Conservation (phyloP, 2,888 invertebrate species). For the Cylindroiulus punctatus region DNA sequence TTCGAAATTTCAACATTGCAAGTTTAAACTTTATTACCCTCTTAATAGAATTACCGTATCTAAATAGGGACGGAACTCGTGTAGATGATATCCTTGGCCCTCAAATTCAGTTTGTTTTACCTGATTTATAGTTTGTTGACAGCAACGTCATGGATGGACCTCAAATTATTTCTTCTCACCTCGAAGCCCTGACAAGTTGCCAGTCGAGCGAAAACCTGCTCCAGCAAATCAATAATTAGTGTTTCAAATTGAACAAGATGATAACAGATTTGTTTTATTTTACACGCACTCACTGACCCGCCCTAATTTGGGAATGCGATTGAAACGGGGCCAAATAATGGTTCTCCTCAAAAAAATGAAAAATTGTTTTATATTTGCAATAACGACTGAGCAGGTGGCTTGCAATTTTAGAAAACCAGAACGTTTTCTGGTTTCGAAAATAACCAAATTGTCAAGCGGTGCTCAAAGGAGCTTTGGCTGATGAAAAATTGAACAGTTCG, state of each 20-base stretch:
- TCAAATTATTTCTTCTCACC: constrained; percentile 32
- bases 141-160: constrained; percentile 28
- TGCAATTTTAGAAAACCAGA: neutral
- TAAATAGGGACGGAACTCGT: constrained; percentile 3
- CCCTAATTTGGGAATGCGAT: constrained; percentile 4
- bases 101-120: neutral
- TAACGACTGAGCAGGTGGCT: constrained; percentile 1
- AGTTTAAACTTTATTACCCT: neutral
- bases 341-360: neutral
- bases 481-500: neutral
- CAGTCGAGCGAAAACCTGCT: constrained; percentile 37
- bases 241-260: constrained; percentile 45
- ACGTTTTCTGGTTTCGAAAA: neutral
- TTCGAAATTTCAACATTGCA: neutral
- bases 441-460: neutral
- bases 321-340: constrained; percentile 13
- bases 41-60: neutral
- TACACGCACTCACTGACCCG: constrained; percentile 20
- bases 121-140: constrained; percentile 33
- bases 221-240: constrained; percentile 15
- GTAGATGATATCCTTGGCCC: constrained; percentile 1
- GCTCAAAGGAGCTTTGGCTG: neutral
- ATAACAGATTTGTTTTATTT: constrained; percentile 39
- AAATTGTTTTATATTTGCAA: constrained; percentile 21
- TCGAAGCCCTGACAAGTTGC: constrained; percentile 31